Evolutionary conservation across 2,888 invertebrate species (phyloP), one percentile per base, ranked within the genome.

Genomic region (Camptogramma bilineatum): DNA sequence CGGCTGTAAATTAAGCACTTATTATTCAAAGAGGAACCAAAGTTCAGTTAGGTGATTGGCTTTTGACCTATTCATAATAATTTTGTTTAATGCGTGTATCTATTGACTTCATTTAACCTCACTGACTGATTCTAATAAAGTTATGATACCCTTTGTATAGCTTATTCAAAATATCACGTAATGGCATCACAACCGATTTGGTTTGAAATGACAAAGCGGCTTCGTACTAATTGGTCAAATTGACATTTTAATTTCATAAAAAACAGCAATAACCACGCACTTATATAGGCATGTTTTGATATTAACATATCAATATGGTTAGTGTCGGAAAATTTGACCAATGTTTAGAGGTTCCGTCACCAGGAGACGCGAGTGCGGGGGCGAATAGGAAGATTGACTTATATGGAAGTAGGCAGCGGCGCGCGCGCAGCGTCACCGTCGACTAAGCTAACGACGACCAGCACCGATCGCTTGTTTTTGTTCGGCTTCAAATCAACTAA

Each of bases 321-420:
- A 73, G 73, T 73, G 73, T 81, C 73, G 81, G 83, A 82, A 85
- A 87, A 86, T 82, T 76, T 75, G 52, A 75, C 73, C 74, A 70
- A 72, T 74, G 70, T 74, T 78, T 76, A 79, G 77, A 80, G 76
- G 83, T 85, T 86, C 83, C 82, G 84, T 81, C 81, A 81, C 80
- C 77, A 75, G 69, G 74, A 77, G 76, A 63, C 71, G 67, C 52
- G 67, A 60, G 69, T 78, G 92, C 87, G 92, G 92, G 91, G 92
- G 93, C 91, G 92, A 89, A 78, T 88, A 90, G 90, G 90, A 90
- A 89, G 87, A 85, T 82, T 75, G 79, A 81, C 91, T 80, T 91
- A 90, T 90, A 92, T 79, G 92, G 92, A 73, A 76, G 73, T 75
- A 76, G 55, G 77, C 62, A 75, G 77, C 81, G 77, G 76, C 76